Evolutionary conservation across 2,113 vertebrate species (phyloP).

Genomic region (Cyprinodon tularosa): DNA sequence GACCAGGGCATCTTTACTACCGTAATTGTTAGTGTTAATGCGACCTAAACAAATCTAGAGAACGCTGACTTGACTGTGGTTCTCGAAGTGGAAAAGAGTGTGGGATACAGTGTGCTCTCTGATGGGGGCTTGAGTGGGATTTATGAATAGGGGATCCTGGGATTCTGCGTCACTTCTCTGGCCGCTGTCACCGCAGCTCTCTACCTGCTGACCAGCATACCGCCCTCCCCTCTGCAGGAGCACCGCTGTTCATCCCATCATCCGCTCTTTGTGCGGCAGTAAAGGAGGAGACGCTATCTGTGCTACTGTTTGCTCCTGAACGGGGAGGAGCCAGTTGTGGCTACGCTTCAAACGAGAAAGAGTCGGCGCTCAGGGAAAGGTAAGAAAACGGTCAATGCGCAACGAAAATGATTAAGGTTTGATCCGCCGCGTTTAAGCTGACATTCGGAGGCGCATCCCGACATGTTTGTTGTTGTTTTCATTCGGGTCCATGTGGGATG

Average conservation of each 20-base stretch:
- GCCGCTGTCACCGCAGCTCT: constrained; percentile 62
- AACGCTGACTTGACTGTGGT: no score
- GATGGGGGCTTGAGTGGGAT: constrained; percentile 15
- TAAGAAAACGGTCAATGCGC: constrained; percentile 72
- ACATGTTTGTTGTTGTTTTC: background rate
- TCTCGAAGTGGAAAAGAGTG: no score
- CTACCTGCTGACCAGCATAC: constrained; percentile 28
- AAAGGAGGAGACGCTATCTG: constrained; percentile 52
- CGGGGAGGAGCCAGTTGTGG: constrained; percentile 78
- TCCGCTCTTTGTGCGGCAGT: constrained; percentile 48
- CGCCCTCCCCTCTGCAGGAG: background rate
- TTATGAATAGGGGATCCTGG: constrained; percentile 67
- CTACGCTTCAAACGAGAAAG: constrained; percentile 69
- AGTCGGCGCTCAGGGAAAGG: constrained; percentile 68
- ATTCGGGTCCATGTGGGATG: background rate
- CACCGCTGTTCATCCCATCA: constrained; percentile 11
- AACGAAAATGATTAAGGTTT: constrained; percentile 49
- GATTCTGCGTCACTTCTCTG: constrained; percentile 68
- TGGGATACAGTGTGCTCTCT: background rate
- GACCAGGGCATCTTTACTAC: no score
- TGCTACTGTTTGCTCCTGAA: constrained; percentile 64
- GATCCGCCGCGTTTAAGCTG: constrained; percentile 15
- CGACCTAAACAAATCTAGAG: no score
- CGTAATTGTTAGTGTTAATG: no score
- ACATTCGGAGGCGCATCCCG: constrained; percentile 15